Percentiles rank a stretch among this genome's conserved stretches.
Conservation (phyloP, 1,140 invertebrate species). For the Drosophila carrolli region DNA sequence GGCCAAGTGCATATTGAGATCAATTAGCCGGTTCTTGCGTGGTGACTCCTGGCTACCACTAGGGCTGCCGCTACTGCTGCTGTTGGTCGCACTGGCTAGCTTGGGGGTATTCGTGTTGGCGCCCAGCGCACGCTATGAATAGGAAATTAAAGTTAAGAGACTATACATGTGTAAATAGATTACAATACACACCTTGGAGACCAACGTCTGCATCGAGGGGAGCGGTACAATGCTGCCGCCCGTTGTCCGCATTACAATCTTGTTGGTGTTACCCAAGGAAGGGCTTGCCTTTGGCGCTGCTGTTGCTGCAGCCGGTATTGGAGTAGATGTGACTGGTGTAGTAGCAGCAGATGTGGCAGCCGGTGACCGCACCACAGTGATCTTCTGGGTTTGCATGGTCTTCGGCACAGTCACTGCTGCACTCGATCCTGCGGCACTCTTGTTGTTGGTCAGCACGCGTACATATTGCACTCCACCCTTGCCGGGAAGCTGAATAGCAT, state of each 20-base stretch:
- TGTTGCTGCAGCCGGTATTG: background rate
- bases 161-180: too few species aligned
- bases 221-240: slow-evolving; percentile 62
- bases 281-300: slow-evolving; percentile 9
- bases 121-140: slow-evolving; percentile 44
- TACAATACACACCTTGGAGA: slow-evolving; percentile 49
- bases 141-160: background rate
- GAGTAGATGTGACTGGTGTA: slow-evolving; percentile 9
- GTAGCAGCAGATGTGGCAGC: background rate
- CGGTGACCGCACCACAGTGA: slow-evolving; percentile 41
- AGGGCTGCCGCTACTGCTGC: slow-evolving; percentile 4
- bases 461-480: slow-evolving; percentile 79
- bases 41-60: slow-evolving; percentile 26
- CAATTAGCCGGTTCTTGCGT: slow-evolving; percentile 66
- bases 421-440: slow-evolving; percentile 1
- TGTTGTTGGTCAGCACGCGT: slow-evolving; percentile 60
- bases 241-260: slow-evolving; percentile 67
- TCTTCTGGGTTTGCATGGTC: slow-evolving; percentile 34
- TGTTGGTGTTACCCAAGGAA: slow-evolving; percentile 57
- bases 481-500: slow-evolving; percentile 69
- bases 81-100: slow-evolving; percentile 5
- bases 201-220: slow-evolving; percentile 61
- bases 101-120: slow-evolving; percentile 13
- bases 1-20: slow-evolving; percentile 67
- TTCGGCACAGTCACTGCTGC: background rate